Evolutionary conservation across 2,888 invertebrate species (phyloP).

Genomic region (Leucozona laternaria): DNA sequence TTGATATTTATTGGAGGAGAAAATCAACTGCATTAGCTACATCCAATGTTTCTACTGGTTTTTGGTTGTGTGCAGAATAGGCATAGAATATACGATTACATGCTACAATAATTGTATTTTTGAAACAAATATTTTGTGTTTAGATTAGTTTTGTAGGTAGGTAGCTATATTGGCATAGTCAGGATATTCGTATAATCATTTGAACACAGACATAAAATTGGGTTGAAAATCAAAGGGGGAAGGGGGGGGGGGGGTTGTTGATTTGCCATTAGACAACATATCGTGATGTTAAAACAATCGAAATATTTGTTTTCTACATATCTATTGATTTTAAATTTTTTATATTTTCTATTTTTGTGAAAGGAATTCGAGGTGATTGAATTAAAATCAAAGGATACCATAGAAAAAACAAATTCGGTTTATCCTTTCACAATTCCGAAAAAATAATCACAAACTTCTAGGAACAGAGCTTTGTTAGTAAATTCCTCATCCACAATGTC

Average conservation of each 20-base stretch:
- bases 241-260: too few relatives aligned
- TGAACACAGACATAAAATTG: slow-evolving; percentile 1
- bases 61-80: not conserved
- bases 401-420: not conserved
- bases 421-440: not conserved
- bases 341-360: slow-evolving; percentile 12
- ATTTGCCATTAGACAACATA: not conserved
- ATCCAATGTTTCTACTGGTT: not conserved
- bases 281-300: slow-evolving; percentile 8
- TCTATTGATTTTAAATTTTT: slow-evolving; percentile 51
- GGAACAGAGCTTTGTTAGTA: not conserved
- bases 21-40: slow-evolving; percentile 20
- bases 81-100: slow-evolving; percentile 1
- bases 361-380: slow-evolving; percentile 43
- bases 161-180: not conserved
- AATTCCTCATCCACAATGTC: not conserved
- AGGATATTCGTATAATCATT: slow-evolving; percentile 21
- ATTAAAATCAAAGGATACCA: not conserved
- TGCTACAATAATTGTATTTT: slow-evolving; percentile 51
- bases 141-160: slow-evolving; percentile 13
- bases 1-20: slow-evolving; percentile 17
- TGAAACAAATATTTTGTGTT: slow-evolving; percentile 55
- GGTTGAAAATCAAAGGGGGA: not conserved
- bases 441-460: not conserved
- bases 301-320: slow-evolving; percentile 12